These are phyloP conservation scores for Spheniscus mendiculus DNA, from an alignment of 2,113 vertebrate species.

Conservation along the genomic window DNA sequence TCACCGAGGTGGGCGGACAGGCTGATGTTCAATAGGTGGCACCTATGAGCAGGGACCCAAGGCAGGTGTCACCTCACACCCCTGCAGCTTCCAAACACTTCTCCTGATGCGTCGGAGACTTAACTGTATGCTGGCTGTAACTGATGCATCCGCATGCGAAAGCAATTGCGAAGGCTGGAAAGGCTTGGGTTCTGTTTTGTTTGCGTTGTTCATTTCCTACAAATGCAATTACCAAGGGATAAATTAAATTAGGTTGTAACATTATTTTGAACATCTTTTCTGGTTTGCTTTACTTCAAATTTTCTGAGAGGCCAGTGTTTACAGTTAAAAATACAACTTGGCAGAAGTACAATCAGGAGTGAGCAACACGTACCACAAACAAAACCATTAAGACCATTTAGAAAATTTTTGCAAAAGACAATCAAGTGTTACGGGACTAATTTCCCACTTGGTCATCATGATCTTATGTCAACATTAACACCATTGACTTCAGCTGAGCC, in stretches of 20 bases:
- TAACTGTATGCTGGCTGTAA: constrained; percentile 17
- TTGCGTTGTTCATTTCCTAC: constrained; percentile 65
- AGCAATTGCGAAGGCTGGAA: constrained; percentile 36
- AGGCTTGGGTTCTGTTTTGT: constrained; percentile 41
- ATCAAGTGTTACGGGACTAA: background rate
- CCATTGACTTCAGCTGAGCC: constrained; percentile 39
- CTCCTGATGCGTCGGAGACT: background rate
- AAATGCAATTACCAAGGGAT: constrained; percentile 67
- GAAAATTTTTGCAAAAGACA: constrained; percentile 37
- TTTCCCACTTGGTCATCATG: constrained; percentile 34
- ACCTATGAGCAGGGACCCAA: background rate
- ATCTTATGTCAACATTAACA: constrained; percentile 55
- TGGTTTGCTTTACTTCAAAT: constrained; percentile 57
- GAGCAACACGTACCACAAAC: constrained; percentile 48
- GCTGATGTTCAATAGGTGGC: background rate
- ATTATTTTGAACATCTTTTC: constrained; percentile 60
- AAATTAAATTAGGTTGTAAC: constrained; percentile 68
- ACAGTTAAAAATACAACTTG: constrained; percentile 60
- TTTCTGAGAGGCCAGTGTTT: constrained; percentile 65
- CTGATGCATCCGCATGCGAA: background rate
- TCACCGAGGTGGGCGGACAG: background rate
- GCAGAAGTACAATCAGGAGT: constrained; percentile 54
- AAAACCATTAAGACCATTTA: constrained; percentile 45
- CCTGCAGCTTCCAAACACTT: background rate
- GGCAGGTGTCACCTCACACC: background rate